These are phyloP conservation scores for Okapia johnstoni DNA, from an alignment of 2,113 vertebrate species.

Conservation along the genomic window DNA sequence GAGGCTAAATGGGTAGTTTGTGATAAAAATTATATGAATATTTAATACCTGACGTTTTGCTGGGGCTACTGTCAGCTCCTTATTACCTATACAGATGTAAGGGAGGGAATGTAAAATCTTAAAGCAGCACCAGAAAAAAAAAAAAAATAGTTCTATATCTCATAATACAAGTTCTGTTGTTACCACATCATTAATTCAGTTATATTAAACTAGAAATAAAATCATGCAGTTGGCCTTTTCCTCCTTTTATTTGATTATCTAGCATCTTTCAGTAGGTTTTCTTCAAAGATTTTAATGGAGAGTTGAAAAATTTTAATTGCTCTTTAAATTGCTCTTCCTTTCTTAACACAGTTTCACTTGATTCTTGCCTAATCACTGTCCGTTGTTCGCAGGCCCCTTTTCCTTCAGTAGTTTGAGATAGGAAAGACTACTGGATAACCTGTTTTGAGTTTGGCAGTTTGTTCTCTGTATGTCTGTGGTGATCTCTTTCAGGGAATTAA, in stretches of 20 bases:
- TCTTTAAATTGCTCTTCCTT: background rate
- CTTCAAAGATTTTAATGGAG: background rate
- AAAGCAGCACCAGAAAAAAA: background rate
- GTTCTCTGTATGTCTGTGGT: background rate
- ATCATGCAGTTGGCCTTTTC: background rate
- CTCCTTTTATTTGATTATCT: background rate
- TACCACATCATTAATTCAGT: background rate
- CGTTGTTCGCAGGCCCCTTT: background rate
- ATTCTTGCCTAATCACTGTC: background rate
- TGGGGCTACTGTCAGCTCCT: background rate
- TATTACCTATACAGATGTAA: background rate
- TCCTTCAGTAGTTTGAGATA: background rate
- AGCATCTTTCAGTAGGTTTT: background rate
- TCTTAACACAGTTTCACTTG: background rate
- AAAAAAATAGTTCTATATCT: background rate
- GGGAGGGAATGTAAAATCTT: background rate
- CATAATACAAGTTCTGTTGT: background rate
- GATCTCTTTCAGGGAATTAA: background rate
- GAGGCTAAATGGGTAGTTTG: background rate
- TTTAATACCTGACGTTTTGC: background rate
- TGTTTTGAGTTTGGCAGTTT: background rate
- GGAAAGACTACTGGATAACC: background rate
- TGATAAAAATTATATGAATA: background rate
- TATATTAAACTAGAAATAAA: conserved; percentile 25
- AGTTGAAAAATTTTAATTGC: background rate